Percentiles rank a stretch among this genome's conserved stretches.
These are phyloP conservation scores for Hoplodrina ambigua DNA, from an alignment of 2,888 invertebrate genomes.

Conservation along the genomic window DNA sequence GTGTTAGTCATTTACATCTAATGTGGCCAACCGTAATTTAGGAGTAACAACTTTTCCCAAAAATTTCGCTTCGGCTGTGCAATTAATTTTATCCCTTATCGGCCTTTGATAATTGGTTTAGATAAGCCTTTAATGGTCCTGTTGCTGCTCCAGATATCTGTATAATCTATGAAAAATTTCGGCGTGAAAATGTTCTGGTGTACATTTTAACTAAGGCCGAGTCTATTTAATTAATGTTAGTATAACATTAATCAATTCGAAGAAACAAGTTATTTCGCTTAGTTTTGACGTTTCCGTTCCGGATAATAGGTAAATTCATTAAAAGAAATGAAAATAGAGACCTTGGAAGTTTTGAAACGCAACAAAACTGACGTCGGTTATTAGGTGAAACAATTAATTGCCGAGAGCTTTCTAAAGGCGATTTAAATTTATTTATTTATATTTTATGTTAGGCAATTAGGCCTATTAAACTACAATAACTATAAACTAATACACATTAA, in stretches of 20 bases:
- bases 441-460: too few species aligned
- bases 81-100: constrained; percentile 65
- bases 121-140: constrained; percentile 58
- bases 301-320: neutral
- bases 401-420: constrained; percentile 10
- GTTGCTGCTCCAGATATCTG: constrained; percentile 51
- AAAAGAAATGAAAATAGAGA: neutral
- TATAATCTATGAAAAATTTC: constrained; percentile 49
- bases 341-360: neutral
- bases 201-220: constrained; percentile 14
- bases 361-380: constrained; percentile 16
- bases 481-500: too few species aligned
- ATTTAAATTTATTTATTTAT: constrained; percentile 23
- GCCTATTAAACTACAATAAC: too few species aligned
- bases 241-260: constrained; percentile 14
- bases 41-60: constrained; percentile 57
- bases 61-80: constrained; percentile 52
- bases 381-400: constrained; percentile 8
- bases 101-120: constrained; percentile 62
- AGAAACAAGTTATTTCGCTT: neutral
- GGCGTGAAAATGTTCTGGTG: constrained; percentile 19
- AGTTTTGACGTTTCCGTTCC: neutral
- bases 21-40: constrained; percentile 68
- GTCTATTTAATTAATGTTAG: constrained; percentile 13
- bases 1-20: constrained; percentile 85